These are phyloP conservation scores for Drosophila insularis DNA, from an alignment of 1,140 invertebrate species.

Conservation along the genomic window DNA sequence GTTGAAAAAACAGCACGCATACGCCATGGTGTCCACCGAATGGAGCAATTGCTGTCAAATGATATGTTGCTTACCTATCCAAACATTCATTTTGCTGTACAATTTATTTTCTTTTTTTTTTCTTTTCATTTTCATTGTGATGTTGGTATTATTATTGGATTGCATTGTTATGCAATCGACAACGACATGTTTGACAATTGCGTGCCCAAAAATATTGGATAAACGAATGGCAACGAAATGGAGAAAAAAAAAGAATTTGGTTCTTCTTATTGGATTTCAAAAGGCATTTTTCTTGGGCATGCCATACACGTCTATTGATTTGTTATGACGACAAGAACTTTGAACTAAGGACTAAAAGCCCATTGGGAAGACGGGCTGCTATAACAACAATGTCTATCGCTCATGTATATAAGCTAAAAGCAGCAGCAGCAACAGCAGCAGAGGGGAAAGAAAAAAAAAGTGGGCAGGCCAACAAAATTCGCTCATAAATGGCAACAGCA, in stretches of 20 bases:
- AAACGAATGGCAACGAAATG: conserved; percentile 2
- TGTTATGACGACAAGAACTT: conserved; percentile 57
- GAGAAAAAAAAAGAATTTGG: conserved; percentile 13
- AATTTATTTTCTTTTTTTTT: conserved; percentile 3
- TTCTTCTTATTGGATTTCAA: conserved; percentile 67
- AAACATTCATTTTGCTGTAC: conserved; percentile 17
- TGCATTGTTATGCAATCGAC: conserved; percentile 69
- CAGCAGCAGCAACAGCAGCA: conserved; percentile 24
- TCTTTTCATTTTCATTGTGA: conserved; percentile 1
- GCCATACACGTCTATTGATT: conserved; percentile 63
- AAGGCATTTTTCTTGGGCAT: conserved; percentile 53
- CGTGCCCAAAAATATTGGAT: conserved; percentile 47
- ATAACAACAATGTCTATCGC: conserved; percentile 69
- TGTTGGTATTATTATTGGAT: conserved; percentile 52
- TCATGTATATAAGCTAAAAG: conserved; percentile 58
- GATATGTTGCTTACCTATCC: conserved; percentile 60
- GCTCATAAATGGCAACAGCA: conserved; percentile 47
- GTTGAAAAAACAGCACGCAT: conserved; percentile 33
- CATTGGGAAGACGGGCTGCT: conserved; percentile 24
- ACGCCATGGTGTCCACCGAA: conserved; percentile 35
- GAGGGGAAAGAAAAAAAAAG: conserved; percentile 5
- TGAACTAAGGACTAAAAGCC: not conserved
- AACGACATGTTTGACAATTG: conserved; percentile 53
- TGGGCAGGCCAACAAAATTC: conserved; percentile 17
- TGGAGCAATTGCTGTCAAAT: conserved; percentile 66